Conservation (phyloP, 1,140 invertebrate species). For the Papilio dardanus region DNA sequence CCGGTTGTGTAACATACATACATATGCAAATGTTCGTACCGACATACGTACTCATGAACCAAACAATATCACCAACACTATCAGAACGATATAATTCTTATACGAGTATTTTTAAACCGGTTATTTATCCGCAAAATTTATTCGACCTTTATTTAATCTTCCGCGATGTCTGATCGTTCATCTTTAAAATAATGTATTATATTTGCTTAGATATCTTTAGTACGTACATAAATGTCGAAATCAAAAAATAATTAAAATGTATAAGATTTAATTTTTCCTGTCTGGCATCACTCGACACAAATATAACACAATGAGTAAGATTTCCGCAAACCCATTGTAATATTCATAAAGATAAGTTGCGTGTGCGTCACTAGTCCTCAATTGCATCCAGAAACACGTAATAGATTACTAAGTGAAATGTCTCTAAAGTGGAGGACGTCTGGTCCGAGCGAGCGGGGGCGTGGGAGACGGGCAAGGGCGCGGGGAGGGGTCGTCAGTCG, state of each 20-base stretch:
- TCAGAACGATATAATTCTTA: conserved; percentile 16
- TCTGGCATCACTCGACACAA: conserved; percentile 6
- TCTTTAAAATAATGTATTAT: not conserved
- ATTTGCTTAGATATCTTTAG: not conserved
- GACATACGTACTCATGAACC: too few relatives aligned
- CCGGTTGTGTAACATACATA: conserved; percentile 23
- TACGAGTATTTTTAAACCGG: conserved; percentile 9
- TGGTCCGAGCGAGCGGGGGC: conserved; percentile 25
- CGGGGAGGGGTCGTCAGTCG: conserved; percentile 49
- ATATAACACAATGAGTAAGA: conserved; percentile 10
- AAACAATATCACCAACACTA: not conserved
- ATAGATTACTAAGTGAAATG: conserved; percentile 2
- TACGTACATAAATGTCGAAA: not conserved
- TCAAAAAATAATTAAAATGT: not conserved
- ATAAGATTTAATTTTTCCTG: not conserved
- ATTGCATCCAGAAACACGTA: conserved; percentile 31
- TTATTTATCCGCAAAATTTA: conserved; percentile 31
- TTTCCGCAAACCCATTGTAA: conserved; percentile 31
- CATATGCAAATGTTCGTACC: not conserved
- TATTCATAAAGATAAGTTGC: conserved; percentile 26
- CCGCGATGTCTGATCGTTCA: conserved; percentile 16
- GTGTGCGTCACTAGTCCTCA: conserved; percentile 26
- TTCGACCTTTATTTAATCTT: conserved; percentile 34
- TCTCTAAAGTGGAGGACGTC: conserved; percentile 18
- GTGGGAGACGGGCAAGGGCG: conserved; percentile 34